Base-by-base conservation (phyloP, 2,113 vertebrate genomes). In the Lathamus discolor region DNA sequence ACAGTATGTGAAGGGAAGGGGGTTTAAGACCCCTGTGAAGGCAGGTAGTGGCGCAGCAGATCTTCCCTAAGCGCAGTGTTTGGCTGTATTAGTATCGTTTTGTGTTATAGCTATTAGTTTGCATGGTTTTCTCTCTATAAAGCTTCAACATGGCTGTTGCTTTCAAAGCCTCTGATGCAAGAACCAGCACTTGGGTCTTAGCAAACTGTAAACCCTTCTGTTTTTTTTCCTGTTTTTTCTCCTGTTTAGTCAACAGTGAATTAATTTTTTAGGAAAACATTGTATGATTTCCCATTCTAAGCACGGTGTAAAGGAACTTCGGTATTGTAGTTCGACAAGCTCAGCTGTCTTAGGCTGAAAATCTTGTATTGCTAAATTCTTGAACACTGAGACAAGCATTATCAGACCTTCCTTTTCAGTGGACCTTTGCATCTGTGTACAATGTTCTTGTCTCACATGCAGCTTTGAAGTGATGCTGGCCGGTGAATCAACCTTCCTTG, bases 1-100 rank as follows among this genome's bases (percentile, higher is more conserved):
- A 33, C 0, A 0, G 27, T 43, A 54, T 12, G 0, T 1, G 0
- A 62, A 37, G 20, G 12, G 4, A 27, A 31, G 6, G 3, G 73
- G 54, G 33, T 79, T 87, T 0, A 0, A 80, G 46, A 62, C 23
- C 28, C 6, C 17, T 81, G 4, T 22, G 17, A 83, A 77, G 72
- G 63, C 79, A 49, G 37, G 39, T 22, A 27, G 37, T 1, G 4
- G 35, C 80, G 68, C n/a, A 90, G 35, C 3, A 74, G 4, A 61
- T 80, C 76, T 88, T 69, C 25, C 33, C 51, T 39, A 49, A 46
- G 46, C n/a, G 14, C 23, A 3, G 28, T 7, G 48, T 68, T 66
- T 46, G 61, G 31, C 28, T 90, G 37, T 51, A 77, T 62, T 59
- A 75, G 33, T 43, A 23, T 3, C 18, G n/a, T 79, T 89, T 44